phyloP scores from a whole-genome alignment of 1,140 invertebrate genomes.

The Tachypleus tridentatus region DNA sequence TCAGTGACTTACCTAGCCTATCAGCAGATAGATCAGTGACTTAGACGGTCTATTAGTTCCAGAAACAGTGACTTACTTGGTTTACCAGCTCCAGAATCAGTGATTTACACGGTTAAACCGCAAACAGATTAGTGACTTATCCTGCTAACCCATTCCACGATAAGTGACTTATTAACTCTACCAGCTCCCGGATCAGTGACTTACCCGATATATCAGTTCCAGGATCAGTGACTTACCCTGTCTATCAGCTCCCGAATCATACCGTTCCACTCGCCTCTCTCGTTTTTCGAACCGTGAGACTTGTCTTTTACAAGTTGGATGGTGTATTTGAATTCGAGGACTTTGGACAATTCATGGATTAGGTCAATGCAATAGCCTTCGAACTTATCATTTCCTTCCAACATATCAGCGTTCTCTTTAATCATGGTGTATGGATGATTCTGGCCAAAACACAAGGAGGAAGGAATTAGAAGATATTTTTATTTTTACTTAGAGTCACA shows the following conservation, averaged over 20 bases:
- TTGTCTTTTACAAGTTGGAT: constrained; percentile 23
- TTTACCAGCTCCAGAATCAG: no score
- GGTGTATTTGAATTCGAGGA: constrained; percentile 23
- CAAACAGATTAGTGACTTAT: constrained; percentile 60
- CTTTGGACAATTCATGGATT: constrained; percentile 35
- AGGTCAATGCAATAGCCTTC: constrained; percentile 71
- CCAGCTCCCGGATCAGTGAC: constrained; percentile 32
- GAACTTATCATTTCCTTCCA: constrained; percentile 53
- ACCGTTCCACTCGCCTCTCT: constrained; percentile 25
- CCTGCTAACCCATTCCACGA: constrained; percentile 37
- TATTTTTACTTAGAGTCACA: no score
- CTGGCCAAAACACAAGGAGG: background rate
- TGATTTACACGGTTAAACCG: no score
- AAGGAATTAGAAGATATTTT: no score
- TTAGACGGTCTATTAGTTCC: no score
- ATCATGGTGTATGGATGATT: constrained; percentile 12
- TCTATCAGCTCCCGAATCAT: constrained; percentile 28
- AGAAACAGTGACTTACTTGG: no score
- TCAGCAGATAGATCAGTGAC: no score
- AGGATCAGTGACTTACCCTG: constrained; percentile 39
- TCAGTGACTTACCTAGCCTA: no score
- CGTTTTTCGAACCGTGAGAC: constrained; percentile 16
- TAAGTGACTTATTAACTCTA: constrained; percentile 32
- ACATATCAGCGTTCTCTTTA: constrained; percentile 32
- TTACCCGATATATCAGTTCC: constrained; percentile 14